Conservation (phyloP, 1,140 invertebrate genomes). For the Diachasmimorpha longicaudata region DNA sequence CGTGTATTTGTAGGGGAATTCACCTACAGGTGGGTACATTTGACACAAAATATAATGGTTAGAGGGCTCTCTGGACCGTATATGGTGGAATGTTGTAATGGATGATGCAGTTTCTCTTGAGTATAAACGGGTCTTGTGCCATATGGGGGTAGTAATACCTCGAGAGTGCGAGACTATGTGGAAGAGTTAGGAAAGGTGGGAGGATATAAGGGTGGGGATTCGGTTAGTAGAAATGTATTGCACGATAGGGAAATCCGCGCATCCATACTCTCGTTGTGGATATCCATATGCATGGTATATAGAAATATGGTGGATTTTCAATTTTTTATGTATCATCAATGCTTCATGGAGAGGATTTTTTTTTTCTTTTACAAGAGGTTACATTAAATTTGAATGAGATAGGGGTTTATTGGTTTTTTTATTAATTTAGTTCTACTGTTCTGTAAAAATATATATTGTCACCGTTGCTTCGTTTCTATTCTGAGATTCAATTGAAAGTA, state of each 20-base stretch:
- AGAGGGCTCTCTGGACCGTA: conserved; percentile 1
- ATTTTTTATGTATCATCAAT: background rate
- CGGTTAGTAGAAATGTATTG: conserved; percentile 54
- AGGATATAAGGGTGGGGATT: conserved; percentile 26
- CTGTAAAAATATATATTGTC: too few species aligned
- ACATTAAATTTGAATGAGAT: too few species aligned
- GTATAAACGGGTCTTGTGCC: conserved; percentile 3
- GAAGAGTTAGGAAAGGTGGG: conserved; percentile 24
- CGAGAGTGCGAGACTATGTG: background rate
- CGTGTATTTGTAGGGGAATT: background rate
- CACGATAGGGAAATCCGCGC: conserved; percentile 58
- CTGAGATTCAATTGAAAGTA: too few species aligned
- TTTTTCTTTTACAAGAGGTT: too few species aligned
- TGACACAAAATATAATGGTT: conserved; percentile 15
- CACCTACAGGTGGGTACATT: background rate
- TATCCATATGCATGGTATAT: conserved; percentile 3
- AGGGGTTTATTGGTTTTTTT: too few species aligned
- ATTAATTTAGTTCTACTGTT: too few species aligned
- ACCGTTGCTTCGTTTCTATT: too few species aligned
- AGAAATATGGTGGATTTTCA: background rate
- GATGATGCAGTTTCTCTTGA: conserved; percentile 9
- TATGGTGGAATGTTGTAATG: background rate
- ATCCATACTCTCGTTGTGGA: conserved; percentile 36
- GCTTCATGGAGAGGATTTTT: background rate
- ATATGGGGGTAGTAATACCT: background rate